A percentile compares a stretch with the other conserved stretches of the same genome.
phyloP scores from a whole-genome alignment of 1,140 invertebrate species.

The Chionoecetes opilio region DNA sequence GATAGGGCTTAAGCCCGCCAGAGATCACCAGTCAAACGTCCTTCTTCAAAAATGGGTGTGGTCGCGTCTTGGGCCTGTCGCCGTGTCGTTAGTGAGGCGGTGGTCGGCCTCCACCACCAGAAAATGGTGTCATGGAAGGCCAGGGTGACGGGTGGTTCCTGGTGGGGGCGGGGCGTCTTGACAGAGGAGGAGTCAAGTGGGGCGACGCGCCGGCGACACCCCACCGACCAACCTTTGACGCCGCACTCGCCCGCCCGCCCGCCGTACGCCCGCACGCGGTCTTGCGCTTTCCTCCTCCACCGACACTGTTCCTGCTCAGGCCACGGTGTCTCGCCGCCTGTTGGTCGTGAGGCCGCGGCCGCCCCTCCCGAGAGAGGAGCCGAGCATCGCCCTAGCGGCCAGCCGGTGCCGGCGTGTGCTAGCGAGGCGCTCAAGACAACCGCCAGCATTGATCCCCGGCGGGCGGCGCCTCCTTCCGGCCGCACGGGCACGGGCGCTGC shows the following conservation, averaged over 20 bases:
- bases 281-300: not conserved
- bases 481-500: conserved; percentile 66
- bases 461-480: conserved; percentile 65
- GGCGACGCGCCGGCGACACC: conserved; percentile 75
- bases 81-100: not conserved
- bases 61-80: conserved; percentile 32
- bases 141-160: conserved; percentile 70
- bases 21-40: conserved; percentile 80
- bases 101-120: not conserved
- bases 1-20: conserved; percentile 79
- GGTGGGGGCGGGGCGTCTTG: conserved; percentile 77
- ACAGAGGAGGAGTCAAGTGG: conserved; percentile 80
- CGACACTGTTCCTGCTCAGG: not conserved
- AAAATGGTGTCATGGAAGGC: conserved; percentile 63
- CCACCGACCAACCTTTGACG: conserved; percentile 78
- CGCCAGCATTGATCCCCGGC: conserved; percentile 76
- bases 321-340: not conserved
- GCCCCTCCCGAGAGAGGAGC: not conserved
- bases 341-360: not conserved
- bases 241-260: conserved; percentile 58
- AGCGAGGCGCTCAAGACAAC: conserved; percentile 60
- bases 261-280: conserved; percentile 56
- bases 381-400: not conserved
- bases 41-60: conserved; percentile 74
- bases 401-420: conserved; percentile 25